Conservation (phyloP, 2,113 vertebrate genomes). For the Corythornis madagascariensis region DNA sequence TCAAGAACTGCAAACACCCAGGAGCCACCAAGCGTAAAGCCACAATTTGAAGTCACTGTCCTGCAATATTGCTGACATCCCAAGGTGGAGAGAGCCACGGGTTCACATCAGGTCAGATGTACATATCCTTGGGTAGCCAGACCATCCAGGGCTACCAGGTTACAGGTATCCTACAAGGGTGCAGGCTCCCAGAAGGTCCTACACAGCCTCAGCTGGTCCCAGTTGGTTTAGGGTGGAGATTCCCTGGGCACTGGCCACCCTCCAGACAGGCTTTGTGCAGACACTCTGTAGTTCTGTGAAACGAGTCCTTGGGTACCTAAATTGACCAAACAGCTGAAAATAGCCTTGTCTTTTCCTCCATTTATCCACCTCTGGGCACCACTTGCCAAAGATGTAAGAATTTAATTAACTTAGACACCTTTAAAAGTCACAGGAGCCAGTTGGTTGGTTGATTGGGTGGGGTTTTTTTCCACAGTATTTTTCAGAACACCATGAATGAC, state of each 20-base stretch:
- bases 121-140: not conserved
- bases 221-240: not conserved
- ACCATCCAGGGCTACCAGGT: not conserved
- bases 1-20: not conserved
- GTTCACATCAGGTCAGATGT: not conserved
- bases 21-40: not conserved
- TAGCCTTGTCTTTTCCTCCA: accelerated
- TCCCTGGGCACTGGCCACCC: not conserved
- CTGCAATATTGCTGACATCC: not conserved
- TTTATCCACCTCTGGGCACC: not conserved
- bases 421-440: not conserved
- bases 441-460: not conserved
- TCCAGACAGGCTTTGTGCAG: not conserved
- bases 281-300: not conserved
- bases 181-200: not conserved
- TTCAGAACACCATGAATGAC: not conserved
- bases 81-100: not conserved
- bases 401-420: not conserved
- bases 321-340: not conserved
- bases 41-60: not conserved
- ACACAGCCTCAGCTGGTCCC: not conserved
- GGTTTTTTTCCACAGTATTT: not conserved
- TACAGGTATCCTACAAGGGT: accelerated
- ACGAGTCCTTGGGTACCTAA: not conserved
- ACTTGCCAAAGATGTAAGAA: not conserved